Base-by-base conservation (phyloP, 1,140 invertebrate genomes). In the Branchinecta lynchi region DNA sequence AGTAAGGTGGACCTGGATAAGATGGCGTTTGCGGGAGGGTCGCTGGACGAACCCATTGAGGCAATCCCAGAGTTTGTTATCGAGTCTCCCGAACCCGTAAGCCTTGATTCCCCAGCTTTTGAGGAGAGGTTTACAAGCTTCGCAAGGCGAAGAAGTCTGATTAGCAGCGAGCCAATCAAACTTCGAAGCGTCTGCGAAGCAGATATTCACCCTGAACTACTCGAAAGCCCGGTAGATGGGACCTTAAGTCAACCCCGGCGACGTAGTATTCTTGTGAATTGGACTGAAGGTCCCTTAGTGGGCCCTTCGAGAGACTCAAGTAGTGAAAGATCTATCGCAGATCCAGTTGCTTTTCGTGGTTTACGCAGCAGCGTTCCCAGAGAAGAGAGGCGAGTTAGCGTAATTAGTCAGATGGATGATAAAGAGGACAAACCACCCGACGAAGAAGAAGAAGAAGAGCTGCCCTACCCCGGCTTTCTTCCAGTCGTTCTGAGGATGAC, bases 391-490 rank as follows among this genome's bases (percentile, higher is more conserved):
- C 20, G 45, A 71, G 15, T 32, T 44, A 70, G 66, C 51, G 17
- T 60, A 15, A 60, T 60, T 60, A 60, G 51, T 60, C 51, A 60
- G 17, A 60, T 60, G 51, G 51, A 60, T 60, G 51, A 60, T 60
- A 60, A 46, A n/a, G 66, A 72, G 15, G 73, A 70, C 12, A 74
- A 76, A 65, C 72, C 73, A 44, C 73, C 71, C 66, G 72, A 72
- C 43, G 73, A 70, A 7, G 72, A 75, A 66, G 68, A 67, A 60
- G 75, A 72, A 12, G 74, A 74, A 45, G 74, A 73, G n/a, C 81
- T 93, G 66, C 89, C 89, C 9, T 96, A 90, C 79, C 91, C 92
- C 12, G 91, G 91, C 65, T 96, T 96, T 78, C 86, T 88, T 17
- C 86, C 89, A 44, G 82, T 90, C 66, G 85, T 88, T 51, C 80